These are phyloP conservation scores for Notodonta dromedarius DNA, from an alignment of 2,888 invertebrate species.

Conservation along the genomic window DNA sequence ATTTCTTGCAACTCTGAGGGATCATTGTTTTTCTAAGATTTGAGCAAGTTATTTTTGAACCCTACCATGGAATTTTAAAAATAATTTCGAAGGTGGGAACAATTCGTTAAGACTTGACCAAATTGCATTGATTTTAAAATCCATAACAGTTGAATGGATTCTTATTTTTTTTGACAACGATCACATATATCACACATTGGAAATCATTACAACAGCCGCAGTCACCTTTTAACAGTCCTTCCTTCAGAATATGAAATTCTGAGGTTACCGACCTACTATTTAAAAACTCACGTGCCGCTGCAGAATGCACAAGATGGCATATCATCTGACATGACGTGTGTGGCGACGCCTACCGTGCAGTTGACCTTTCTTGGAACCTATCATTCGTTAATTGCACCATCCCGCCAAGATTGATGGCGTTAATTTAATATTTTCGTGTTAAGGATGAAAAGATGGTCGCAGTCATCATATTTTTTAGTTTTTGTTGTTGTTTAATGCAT, in stretches of 20 bases:
- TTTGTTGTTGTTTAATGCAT: not conserved
- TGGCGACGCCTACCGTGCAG: conserved; percentile 5
- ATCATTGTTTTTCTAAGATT: conserved; percentile 27
- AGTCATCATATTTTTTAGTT: not conserved
- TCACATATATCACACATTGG: too few species aligned
- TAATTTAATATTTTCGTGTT: conserved; percentile 3
- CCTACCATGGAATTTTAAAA: too few species aligned
- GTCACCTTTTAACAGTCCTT: not conserved
- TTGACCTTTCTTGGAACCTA: conserved; percentile 7
- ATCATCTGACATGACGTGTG: not conserved
- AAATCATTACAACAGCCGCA: too few species aligned
- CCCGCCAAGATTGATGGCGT: not conserved
- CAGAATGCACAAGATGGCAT: conserved; percentile 1
- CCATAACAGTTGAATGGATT: too few species aligned
- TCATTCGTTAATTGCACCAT: conserved; percentile 4
- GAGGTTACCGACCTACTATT: too few species aligned
- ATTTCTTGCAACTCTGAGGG: conserved; percentile 21
- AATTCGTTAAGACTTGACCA: too few species aligned
- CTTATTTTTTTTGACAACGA: too few species aligned
- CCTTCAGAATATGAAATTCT: too few species aligned
- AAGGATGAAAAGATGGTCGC: not conserved
- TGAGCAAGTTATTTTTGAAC: conserved; percentile 7
- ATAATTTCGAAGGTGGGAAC: too few species aligned
- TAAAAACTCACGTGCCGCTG: not conserved
- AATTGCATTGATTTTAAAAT: too few species aligned